A percentile compares a stretch with the other conserved stretches of the same genome.
Evolutionary conservation across 2,888 invertebrate species (phyloP).

Genomic region (Cheilosia scutellata): DNA sequence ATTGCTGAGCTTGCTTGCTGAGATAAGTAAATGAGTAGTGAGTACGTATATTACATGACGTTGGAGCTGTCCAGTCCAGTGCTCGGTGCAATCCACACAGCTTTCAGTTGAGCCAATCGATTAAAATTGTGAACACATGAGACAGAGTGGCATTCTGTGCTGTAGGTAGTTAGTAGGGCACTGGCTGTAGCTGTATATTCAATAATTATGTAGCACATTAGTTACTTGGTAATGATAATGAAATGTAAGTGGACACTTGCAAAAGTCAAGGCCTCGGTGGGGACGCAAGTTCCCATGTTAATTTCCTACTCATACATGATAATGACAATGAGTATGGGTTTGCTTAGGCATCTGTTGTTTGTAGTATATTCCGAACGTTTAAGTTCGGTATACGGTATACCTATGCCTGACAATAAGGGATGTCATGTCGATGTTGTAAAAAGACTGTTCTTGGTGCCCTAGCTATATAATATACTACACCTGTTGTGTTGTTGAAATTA

Average conservation of each 20-base stretch:
- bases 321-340: conserved; percentile 3
- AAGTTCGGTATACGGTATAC: no score
- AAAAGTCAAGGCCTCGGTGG: conserved; percentile 22
- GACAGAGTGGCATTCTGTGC: conserved; percentile 18
- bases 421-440: no score
- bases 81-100: background rate
- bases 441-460: no score
- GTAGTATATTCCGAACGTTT: no score
- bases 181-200: background rate
- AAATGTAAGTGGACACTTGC: conserved; percentile 19
- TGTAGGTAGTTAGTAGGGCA: conserved; percentile 18
- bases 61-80: background rate
- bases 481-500: no score
- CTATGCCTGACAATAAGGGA: no score
- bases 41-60: conserved; percentile 3
- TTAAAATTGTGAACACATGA: conserved; percentile 31
- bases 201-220: conserved; percentile 15
- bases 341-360: no score
- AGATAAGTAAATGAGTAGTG: conserved; percentile 23
- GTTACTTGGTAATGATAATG: conserved; percentile 28
- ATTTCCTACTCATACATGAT: conserved; percentile 34
- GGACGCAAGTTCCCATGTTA: conserved; percentile 47
- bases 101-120: conserved; percentile 36
- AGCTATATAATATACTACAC: no score
- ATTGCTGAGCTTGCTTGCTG: conserved; percentile 12